These are phyloP conservation scores for Dusona sp. DNA, from an alignment of 2,888 invertebrate species.

Conservation along the genomic window DNA sequence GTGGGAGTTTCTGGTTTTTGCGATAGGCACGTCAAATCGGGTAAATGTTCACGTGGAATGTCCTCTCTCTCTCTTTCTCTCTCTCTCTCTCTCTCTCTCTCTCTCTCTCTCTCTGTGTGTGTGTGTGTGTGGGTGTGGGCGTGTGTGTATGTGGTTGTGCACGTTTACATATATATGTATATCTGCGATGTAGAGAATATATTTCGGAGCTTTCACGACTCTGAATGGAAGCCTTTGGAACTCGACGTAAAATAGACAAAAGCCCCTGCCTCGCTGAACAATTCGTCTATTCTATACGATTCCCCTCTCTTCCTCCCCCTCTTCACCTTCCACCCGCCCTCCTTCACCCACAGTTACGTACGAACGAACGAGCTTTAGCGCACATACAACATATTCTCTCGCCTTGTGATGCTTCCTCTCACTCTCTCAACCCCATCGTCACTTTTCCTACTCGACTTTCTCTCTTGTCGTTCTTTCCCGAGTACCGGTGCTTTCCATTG, in stretches of 20 bases:
- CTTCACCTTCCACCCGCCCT: not conserved
- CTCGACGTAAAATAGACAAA: slow-evolving; percentile 83
- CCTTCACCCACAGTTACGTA: slow-evolving; percentile 78
- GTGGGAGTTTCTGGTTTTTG: not conserved
- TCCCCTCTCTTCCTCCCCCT: not conserved
- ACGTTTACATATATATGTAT: not conserved
- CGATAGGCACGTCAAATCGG: not conserved
- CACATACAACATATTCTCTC: slow-evolving; percentile 79
- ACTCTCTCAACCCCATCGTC: slow-evolving; percentile 4
- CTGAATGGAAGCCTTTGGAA: slow-evolving; percentile 83
- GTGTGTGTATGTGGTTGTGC: not conserved
- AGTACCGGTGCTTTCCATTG: slow-evolving; percentile 46
- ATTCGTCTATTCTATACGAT: slow-evolving; percentile 81
- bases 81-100: too few species aligned
- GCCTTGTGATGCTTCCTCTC: slow-evolving; percentile 49
- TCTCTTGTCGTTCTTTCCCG: slow-evolving; percentile 42
- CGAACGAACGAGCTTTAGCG: slow-evolving; percentile 81
- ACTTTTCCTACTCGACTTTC: slow-evolving; percentile 66
- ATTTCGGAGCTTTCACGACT: slow-evolving; percentile 82
- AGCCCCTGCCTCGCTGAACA: slow-evolving; percentile 80
- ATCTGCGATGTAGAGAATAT: slow-evolving; percentile 75
- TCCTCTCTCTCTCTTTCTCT: not conserved
- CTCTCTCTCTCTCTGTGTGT: too few species aligned
- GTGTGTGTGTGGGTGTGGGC: too few species aligned
- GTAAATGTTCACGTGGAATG: not conserved